Evolutionary conservation across 2,113 vertebrate genomes (phyloP).

Genomic region (Podocnemis expansa): DNA sequence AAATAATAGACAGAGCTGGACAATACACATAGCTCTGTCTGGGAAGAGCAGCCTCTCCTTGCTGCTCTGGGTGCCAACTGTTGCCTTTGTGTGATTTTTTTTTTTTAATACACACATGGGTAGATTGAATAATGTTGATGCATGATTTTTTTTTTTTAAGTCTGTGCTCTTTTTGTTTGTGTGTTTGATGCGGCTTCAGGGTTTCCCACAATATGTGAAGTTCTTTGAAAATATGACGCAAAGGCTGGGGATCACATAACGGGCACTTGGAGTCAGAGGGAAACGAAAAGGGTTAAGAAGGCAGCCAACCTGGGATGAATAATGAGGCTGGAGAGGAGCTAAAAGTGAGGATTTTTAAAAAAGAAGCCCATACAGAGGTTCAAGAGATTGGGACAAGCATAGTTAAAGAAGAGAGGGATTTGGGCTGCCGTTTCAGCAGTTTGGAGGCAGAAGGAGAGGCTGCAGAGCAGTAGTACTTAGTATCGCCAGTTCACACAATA

Average conservation of each 20-base stretch:
- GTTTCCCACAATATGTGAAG: rapidly evolving
- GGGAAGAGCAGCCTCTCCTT: neutral
- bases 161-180: slow-evolving; percentile 10
- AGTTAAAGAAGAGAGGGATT: neutral
- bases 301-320: neutral
- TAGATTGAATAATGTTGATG: rapidly evolving
- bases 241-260: neutral
- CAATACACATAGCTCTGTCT: neutral
- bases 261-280: neutral
- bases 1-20: neutral
- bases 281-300: neutral
- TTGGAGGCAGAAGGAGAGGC: neutral
- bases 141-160: rapidly evolving
- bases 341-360: neutral
- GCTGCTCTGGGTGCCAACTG: neutral
- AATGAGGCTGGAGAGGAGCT: neutral
- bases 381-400: neutral
- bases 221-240: neutral
- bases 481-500: neutral
- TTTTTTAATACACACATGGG: neutral
- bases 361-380: neutral
- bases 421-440: neutral
- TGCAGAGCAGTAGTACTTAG: neutral
- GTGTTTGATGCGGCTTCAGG: neutral
- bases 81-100: neutral